Percentiles rank a stretch among this genome's conserved stretches.
These are phyloP conservation scores for Hemiscyllium ocellatum DNA, from an alignment of 2,113 vertebrate genomes.

Conservation along the genomic window DNA sequence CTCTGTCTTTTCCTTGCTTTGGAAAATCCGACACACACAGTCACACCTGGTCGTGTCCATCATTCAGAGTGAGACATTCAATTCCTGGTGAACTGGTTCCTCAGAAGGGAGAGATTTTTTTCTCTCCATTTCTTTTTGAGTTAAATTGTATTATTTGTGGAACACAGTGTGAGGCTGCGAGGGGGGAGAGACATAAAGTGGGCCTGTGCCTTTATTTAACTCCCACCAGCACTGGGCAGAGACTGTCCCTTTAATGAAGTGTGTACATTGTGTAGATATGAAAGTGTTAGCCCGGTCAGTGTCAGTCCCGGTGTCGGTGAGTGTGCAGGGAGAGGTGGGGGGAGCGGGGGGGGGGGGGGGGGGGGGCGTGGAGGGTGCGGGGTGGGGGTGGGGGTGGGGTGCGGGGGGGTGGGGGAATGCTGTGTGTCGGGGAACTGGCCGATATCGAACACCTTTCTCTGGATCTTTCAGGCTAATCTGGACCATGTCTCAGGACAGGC, in stretches of 20 bases:
- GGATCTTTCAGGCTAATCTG: not conserved
- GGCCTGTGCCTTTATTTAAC: not conserved
- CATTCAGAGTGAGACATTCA: not conserved
- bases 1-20: too few species aligned
- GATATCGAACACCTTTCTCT: not conserved
- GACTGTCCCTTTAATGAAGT: too few species aligned
- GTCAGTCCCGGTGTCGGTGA: not conserved
- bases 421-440: not conserved
- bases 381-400: too few species aligned
- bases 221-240: too few species aligned
- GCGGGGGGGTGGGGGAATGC: too few species aligned
- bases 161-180: too few species aligned
- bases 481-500: conserved; percentile 51
- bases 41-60: not conserved
- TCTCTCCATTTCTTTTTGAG: not conserved
- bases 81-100: too few species aligned
- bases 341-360: not conserved
- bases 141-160: not conserved
- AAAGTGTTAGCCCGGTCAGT: not conserved
- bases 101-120: too few species aligned
- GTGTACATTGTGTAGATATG: too few species aligned
- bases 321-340: not conserved
- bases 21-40: too few species aligned
- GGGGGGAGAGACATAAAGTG: not conserved
- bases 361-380: not conserved